A percentile compares a stretch with the other conserved stretches of the same genome.
Evolutionary conservation across 2,888 invertebrate genomes (phyloP).

Genomic region (Gasteruption jaculator): DNA sequence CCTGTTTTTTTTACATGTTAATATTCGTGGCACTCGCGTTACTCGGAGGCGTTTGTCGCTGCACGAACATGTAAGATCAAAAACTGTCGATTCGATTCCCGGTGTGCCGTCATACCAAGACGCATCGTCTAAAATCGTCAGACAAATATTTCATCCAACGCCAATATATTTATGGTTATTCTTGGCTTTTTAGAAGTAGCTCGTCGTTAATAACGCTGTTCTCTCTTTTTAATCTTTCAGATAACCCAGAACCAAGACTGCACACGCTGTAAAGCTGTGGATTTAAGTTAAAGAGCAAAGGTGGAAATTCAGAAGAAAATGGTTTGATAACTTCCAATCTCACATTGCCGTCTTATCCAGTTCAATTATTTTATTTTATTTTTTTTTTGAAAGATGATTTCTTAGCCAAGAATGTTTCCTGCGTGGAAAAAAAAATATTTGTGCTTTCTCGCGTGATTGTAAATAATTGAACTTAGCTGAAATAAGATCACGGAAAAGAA

Average conservation of each 20-base stretch:
- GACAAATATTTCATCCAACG: conserved; percentile 27
- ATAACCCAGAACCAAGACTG: conserved; percentile 45
- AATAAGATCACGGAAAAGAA: neutral
- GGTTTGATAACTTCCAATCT: conserved; percentile 35
- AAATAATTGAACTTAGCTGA: no score
- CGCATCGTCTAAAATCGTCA: conserved; percentile 32
- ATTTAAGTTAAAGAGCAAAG: conserved; percentile 31
- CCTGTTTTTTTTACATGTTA: no score
- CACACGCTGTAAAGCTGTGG: conserved; percentile 34
- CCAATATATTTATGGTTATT: conserved; percentile 7
- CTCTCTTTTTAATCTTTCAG: conserved; percentile 27
- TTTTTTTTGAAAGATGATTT: conserved; percentile 10
- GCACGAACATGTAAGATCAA: conserved; percentile 42
- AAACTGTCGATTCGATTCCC: conserved; percentile 36
- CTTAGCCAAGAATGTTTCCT: no score
- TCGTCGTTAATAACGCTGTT: conserved; percentile 5
- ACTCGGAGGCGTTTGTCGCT: conserved; percentile 29
- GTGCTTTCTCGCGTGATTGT: no score
- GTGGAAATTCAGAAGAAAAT: no score
- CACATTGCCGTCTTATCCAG: conserved; percentile 21
- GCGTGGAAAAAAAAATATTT: conserved; percentile 23
- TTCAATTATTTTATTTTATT: conserved; percentile 26
- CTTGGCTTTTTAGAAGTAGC: neutral
- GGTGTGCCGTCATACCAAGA: conserved; percentile 22
- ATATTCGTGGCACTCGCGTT: conserved; percentile 30